phyloP scores from a whole-genome alignment of 2,113 vertebrate genomes.

The Ammodytes marinus region DNA sequence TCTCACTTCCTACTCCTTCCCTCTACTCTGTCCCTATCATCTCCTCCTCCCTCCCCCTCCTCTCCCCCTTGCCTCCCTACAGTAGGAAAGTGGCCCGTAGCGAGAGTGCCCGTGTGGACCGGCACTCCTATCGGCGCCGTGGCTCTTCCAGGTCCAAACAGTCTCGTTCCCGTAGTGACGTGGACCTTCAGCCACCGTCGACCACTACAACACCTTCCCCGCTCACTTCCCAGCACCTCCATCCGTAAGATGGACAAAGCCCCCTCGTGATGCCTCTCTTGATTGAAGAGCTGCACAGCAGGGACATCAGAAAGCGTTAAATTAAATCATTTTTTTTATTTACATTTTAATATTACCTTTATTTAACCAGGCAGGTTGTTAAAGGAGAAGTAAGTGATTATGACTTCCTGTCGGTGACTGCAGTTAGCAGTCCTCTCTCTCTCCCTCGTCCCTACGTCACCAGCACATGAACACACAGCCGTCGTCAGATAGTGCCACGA shows the following conservation, averaged over 20 bases:
- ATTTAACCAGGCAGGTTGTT: no score
- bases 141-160: conserved; percentile 90
- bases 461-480: no score
- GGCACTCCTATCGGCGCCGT: conserved; percentile 88
- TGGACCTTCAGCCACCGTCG: conserved; percentile 90
- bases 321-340: neutral
- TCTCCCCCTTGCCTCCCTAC: conserved; percentile 59
- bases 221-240: conserved; percentile 76
- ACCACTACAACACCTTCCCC: conserved; percentile 69
- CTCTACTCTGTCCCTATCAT: conserved; percentile 22
- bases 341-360: no score
- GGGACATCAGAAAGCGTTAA: conserved; percentile 39
- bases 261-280: conserved; percentile 34
- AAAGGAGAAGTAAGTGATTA: no score
- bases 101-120: conserved; percentile 91
- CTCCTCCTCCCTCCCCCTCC: conserved; percentile 13
- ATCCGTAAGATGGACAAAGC: conserved; percentile 81
- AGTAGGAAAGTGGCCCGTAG: conserved; percentile 89
- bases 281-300: conserved; percentile 62
- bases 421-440: no score
- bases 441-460: no score
- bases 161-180: conserved; percentile 93
- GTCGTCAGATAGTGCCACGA: no score
- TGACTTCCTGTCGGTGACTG: no score
- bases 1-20: neutral